These are phyloP conservation scores for Apteryx mantelli DNA, from an alignment of 2,113 vertebrate genomes.

Conservation along the genomic window DNA sequence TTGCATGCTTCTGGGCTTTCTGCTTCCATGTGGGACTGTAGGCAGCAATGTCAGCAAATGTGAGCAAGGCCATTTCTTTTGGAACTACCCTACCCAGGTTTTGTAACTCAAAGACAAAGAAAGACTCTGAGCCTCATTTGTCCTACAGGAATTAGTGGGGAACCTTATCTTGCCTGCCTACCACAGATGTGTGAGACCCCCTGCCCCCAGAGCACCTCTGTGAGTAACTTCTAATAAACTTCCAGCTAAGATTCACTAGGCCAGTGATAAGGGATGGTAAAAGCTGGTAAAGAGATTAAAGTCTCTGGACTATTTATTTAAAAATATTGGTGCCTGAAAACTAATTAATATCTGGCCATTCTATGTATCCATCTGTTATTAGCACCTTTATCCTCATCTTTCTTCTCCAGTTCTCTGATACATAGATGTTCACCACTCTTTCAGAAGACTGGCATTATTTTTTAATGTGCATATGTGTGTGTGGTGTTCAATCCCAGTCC, in stretches of 20 bases:
- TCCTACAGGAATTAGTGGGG: conserved; percentile 21
- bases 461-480: not conserved
- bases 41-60: not conserved
- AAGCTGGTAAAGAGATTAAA: not conserved
- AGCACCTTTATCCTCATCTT: not conserved
- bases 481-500: not conserved
- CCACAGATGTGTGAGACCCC: not conserved
- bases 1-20: not conserved
- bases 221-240: not conserved
- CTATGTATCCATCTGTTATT: not conserved
- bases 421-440: not conserved
- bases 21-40: not conserved
- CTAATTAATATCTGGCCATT: not conserved
- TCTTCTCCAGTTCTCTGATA: not conserved
- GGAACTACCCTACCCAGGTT: not conserved
- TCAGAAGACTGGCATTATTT: not conserved
- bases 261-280: not conserved
- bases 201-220: not conserved
- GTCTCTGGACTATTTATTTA: not conserved
- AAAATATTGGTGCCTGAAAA: not conserved
- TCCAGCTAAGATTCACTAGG: not conserved
- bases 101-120: not conserved
- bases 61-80: not conserved
- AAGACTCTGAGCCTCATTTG: not conserved
- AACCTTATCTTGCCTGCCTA: conserved; percentile 1